phyloP scores from a whole-genome alignment of 2,797 vertebrate genomes.

The Leptodactylus fallax region DNA sequence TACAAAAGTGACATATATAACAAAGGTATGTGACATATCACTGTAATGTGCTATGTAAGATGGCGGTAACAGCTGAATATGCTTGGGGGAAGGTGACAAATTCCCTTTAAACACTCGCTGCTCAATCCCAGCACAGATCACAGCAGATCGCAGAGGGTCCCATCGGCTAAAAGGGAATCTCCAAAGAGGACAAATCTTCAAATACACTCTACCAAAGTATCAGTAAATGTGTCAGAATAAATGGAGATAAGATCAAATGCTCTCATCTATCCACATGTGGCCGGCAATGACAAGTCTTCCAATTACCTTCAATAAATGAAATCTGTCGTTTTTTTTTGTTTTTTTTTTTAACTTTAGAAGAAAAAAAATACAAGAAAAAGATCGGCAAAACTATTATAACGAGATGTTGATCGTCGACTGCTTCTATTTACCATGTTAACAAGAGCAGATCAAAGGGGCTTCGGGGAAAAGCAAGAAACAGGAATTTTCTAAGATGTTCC shows the following conservation, averaged over 20 bases:
- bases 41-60: too few species aligned
- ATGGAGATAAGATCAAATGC: slow-evolving; percentile 34
- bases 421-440: slow-evolving; percentile 44
- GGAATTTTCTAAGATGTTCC: slow-evolving; percentile 33
- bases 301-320: slow-evolving; percentile 48
- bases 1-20: too few species aligned
- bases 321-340: slow-evolving; percentile 15
- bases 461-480: slow-evolving; percentile 19
- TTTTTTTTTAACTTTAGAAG: slow-evolving; percentile 11
- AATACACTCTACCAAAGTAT: not conserved
- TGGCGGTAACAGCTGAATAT: too few species aligned
- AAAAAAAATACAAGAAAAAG: slow-evolving; percentile 12
- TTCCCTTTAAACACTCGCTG: not conserved
- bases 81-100: too few species aligned
- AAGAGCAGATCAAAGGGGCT: slow-evolving; percentile 47
- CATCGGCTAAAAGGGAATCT: not conserved
- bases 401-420: not conserved
- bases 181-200: not conserved
- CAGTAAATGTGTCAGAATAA: slow-evolving; percentile 7
- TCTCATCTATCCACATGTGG: slow-evolving; percentile 5
- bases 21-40: too few species aligned
- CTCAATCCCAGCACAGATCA: not conserved
- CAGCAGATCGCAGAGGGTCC: not conserved
- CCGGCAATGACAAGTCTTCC: slow-evolving; percentile 5
- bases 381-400: slow-evolving; percentile 30